phyloP scores from a whole-genome alignment of 2,888 invertebrate species.

The Dicycla oo region DNA sequence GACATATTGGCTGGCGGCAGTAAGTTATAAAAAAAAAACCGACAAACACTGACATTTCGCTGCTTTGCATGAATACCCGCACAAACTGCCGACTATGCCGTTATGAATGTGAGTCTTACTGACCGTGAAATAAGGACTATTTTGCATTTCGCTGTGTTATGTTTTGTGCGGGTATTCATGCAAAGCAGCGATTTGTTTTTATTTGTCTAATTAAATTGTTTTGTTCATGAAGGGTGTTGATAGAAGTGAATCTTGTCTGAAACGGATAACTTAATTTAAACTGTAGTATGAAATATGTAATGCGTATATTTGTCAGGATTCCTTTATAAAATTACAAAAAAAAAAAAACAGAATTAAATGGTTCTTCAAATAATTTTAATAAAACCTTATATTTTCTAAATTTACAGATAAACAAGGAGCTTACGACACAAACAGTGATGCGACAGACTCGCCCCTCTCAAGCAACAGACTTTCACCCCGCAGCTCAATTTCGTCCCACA shows the following conservation, averaged over 20 bases:
- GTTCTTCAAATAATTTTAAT: neutral
- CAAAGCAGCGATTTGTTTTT: neutral
- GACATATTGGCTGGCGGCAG: constrained; percentile 88
- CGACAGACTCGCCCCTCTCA: constrained; percentile 79
- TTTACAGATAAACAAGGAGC: constrained; percentile 75
- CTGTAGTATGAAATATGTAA: neutral
- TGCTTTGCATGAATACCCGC: too few species aligned
- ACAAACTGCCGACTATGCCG: too few species aligned
- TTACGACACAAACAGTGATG: constrained; percentile 80
- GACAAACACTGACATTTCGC: too few species aligned
- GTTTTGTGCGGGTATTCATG: too few species aligned
- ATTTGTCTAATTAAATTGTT: neutral
- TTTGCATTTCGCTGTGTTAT: too few species aligned
- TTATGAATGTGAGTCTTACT: too few species aligned
- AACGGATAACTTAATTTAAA: neutral
- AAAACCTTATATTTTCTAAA: neutral
- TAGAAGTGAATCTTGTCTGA: neutral
- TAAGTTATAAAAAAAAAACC: constrained; percentile 63
- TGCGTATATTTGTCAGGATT: neutral
- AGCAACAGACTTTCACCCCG: constrained; percentile 81
- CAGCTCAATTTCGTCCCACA: constrained; percentile 83
- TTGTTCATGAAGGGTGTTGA: neutral
- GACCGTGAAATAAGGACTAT: too few species aligned
- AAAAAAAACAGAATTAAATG: neutral
- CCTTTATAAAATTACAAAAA: neutral